Evolutionary conservation across 2,797 vertebrate species (phyloP).

Genomic region (Syndactyla subalaris): DNA sequence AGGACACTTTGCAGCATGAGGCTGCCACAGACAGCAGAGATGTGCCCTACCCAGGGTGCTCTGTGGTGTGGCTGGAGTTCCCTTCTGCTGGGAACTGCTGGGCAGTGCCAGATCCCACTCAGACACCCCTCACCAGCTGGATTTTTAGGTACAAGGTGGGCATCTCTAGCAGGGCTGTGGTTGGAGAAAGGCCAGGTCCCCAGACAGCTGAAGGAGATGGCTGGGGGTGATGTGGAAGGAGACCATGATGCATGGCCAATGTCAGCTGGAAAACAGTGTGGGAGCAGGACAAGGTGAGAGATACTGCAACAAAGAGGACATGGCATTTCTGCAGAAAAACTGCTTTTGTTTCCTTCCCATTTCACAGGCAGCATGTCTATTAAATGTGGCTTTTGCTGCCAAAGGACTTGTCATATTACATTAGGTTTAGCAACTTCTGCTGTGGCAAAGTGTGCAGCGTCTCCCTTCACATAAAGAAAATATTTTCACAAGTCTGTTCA

Average conservation of each 20-base stretch:
- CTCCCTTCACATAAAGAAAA: constrained; percentile 76
- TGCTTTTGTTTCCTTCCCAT: constrained; percentile 48
- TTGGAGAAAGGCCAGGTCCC: neutral
- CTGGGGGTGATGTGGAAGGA: neutral
- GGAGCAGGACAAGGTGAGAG: neutral
- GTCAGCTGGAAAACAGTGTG: neutral
- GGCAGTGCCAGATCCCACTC: neutral
- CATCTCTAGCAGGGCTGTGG: neutral
- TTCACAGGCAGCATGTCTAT: constrained; percentile 68
- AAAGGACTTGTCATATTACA: constrained; percentile 74
- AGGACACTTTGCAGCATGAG: rapidly evolving
- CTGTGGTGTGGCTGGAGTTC: neutral
- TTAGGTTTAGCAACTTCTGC: constrained; percentile 73
- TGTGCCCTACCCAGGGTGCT: rapidly evolving
- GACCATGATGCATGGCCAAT: rapidly evolving
- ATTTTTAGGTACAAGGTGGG: neutral
- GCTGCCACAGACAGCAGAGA: neutral
- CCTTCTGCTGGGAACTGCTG: neutral
- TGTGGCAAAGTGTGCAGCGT: constrained; percentile 71
- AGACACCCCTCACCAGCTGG: neutral
- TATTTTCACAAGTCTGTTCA: constrained; percentile 74
- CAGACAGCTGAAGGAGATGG: rapidly evolving
- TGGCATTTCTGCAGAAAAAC: constrained; percentile 17
- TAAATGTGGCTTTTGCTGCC: constrained; percentile 71
- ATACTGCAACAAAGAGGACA: neutral